A percentile compares a stretch with the other conserved stretches of the same genome.
These are phyloP conservation scores for Darevskia mixta DNA, from an alignment of 2,797 vertebrate species.

Conservation along the genomic window DNA sequence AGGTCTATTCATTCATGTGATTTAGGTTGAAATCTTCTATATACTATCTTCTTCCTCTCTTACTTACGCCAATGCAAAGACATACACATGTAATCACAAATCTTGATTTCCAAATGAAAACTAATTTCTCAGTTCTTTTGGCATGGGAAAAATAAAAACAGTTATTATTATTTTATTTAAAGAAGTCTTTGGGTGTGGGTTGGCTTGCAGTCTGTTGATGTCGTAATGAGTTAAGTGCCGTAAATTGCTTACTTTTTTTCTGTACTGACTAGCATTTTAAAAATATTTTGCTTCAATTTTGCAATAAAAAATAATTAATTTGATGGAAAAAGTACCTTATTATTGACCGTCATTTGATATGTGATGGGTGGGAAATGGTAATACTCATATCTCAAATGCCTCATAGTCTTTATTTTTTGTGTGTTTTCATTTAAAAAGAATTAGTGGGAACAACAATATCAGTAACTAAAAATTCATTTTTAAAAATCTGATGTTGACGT, in stretches of 20 bases:
- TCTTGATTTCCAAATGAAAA: conserved; percentile 36
- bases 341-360: neutral
- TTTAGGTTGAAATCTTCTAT: conserved; percentile 26
- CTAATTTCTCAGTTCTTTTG: conserved; percentile 9
- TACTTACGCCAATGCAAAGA: neutral
- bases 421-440: neutral
- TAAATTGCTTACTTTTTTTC: too few relatives aligned
- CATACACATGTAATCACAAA: conserved; percentile 10
- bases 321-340: neutral
- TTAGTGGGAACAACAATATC: conserved; percentile 13
- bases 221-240: too few relatives aligned
- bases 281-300: neutral
- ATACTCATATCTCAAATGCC: conserved; percentile 5
- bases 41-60: conserved; percentile 14
- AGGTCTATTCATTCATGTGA: conserved; percentile 53
- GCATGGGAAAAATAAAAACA: neutral
- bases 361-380: neutral
- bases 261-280: neutral
- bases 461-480: conserved; percentile 29
- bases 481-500: neutral
- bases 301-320: neutral
- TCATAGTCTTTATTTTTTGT: neutral
- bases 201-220: neutral
- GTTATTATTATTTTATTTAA: too few relatives aligned
- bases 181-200: neutral